Percentiles rank a stretch among this genome's conserved stretches.
Conservation (phyloP, 2,888 invertebrate genomes). For the Pecten maximus region DNA sequence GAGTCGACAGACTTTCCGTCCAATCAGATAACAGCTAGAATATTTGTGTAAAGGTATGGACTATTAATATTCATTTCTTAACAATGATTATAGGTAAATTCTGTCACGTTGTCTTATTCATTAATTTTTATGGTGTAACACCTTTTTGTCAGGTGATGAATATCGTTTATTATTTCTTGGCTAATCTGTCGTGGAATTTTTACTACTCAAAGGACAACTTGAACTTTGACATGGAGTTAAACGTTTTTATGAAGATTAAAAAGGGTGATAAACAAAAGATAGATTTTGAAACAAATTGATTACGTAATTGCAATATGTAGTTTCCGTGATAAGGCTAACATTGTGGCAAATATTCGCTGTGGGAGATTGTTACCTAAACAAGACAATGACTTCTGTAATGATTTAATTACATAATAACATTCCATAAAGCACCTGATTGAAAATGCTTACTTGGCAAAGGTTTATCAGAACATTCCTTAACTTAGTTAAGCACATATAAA, state of each 20-base stretch:
- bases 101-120: neutral
- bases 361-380: neutral
- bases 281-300: neutral
- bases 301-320: neutral
- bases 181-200: neutral
- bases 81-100: neutral
- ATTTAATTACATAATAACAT: neutral
- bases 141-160: constrained; percentile 10
- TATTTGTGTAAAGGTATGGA: neutral
- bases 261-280: neutral
- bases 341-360: neutral
- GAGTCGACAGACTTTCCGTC: neutral
- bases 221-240: neutral
- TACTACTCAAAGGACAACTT: neutral
- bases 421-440: neutral
- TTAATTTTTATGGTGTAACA: neutral
- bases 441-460: constrained; percentile 6
- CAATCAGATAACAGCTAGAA: constrained; percentile 9
- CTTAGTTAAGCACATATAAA: neutral
- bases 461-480: neutral
- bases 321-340: neutral
- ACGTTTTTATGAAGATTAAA: neutral
- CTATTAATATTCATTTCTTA: neutral
- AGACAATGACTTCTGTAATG: neutral
- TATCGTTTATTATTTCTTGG: neutral